phyloP scores from a whole-genome alignment of 1,140 invertebrate species.

The Eriocheir sinensis region DNA sequence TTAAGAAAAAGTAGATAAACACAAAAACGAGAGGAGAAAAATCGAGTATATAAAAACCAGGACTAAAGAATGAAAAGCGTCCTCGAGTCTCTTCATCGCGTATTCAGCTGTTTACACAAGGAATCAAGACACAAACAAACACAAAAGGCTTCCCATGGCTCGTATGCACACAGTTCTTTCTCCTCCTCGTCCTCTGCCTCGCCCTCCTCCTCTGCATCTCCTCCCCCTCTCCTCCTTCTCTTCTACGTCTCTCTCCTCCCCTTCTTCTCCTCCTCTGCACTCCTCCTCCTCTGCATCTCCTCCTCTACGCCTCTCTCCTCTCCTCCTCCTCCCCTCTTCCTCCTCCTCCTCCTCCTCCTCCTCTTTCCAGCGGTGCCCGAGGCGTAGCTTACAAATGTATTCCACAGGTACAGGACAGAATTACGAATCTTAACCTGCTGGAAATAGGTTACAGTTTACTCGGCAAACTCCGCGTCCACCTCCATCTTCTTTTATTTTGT shows the following conservation, averaged over 20 bases:
- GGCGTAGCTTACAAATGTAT: not conserved
- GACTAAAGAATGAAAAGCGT: not conserved
- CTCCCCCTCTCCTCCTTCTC: too few relatives aligned
- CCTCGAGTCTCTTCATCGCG: not conserved
- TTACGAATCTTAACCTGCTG: not conserved
- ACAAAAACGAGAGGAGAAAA: not conserved
- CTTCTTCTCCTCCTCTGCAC: too few relatives aligned
- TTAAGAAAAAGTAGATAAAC: not conserved
- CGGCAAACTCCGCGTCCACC: not conserved
- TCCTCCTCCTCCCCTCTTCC: not conserved
- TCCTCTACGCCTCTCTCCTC: too few relatives aligned
- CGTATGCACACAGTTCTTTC: not conserved
- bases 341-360: not conserved
- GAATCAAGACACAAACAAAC: not conserved
- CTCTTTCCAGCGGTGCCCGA: not conserved
- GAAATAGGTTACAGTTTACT: constrained; percentile 15
- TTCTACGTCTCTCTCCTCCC: too few relatives aligned
- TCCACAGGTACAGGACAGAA: not conserved
- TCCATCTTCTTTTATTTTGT: not conserved
- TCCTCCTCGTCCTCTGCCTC: not conserved
- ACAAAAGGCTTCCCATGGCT: not conserved
- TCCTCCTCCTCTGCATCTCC: too few relatives aligned
- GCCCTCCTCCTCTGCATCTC: not conserved
- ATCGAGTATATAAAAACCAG: not conserved
- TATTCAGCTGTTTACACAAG: not conserved